Percentiles rank a stretch among this genome's conserved stretches.
These are phyloP conservation scores for Pristionchus mayeri DNA, from an alignment of 2,888 invertebrate genomes.

Conservation along the genomic window DNA sequence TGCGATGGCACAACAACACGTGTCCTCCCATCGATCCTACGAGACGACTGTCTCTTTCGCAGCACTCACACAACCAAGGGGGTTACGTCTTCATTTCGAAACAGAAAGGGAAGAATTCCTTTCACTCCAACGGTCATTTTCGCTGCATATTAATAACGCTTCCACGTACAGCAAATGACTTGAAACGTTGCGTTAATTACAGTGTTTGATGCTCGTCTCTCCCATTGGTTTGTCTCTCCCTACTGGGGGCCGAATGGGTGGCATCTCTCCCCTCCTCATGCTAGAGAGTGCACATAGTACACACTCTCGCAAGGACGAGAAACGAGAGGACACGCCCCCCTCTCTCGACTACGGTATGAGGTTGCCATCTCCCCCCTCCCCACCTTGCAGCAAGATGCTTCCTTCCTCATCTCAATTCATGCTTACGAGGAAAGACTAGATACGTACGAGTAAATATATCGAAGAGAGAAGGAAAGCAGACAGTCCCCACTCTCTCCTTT, in stretches of 20 bases:
- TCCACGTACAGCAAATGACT: too few relatives aligned
- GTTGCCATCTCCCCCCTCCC: not conserved
- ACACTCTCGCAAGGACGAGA: not conserved
- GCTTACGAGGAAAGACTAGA: conserved; percentile 1
- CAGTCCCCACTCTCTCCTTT: not conserved
- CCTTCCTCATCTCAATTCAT: conserved; percentile 38
- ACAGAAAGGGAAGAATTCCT: too few relatives aligned
- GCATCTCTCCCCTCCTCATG: conserved; percentile 1
- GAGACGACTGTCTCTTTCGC: not conserved
- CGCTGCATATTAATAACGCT: too few relatives aligned
- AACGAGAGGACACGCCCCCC: conserved; percentile 8
- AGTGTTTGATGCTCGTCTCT: too few relatives aligned
- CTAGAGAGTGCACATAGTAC: not conserved
- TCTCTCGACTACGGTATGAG: conserved; percentile 1
- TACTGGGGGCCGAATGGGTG: not conserved
- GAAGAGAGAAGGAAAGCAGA: too few relatives aligned
- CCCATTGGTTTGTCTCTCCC: conserved; percentile 7
- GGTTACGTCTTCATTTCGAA: too few relatives aligned
- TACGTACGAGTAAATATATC: not conserved
- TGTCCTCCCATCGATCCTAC: conserved; percentile 27
- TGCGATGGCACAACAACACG: conserved; percentile 1
- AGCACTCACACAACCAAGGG: too few relatives aligned
- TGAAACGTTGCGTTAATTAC: too few relatives aligned
- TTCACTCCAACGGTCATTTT: too few relatives aligned
- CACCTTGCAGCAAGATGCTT: not conserved